Conservation (phyloP, 2,888 invertebrate genomes). For the Autographa pulchrina region DNA sequence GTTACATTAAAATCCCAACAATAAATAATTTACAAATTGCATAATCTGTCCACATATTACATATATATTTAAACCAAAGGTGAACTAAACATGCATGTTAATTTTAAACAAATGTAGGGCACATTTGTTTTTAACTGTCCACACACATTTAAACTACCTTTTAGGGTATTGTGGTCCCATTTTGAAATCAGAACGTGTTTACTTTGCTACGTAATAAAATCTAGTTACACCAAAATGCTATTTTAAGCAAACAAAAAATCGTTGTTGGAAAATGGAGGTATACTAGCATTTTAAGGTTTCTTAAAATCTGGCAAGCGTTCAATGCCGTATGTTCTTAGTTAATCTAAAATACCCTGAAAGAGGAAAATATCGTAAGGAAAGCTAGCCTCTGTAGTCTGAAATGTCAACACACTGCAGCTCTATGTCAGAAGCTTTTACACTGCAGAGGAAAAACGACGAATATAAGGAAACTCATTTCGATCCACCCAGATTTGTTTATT, state of each 20-base stretch:
- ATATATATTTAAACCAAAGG: not conserved
- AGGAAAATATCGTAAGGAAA: not conserved
- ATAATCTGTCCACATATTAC: not conserved
- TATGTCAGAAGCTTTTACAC: not conserved
- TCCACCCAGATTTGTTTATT: too few relatives aligned
- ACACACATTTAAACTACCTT: not conserved
- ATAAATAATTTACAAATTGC: not conserved
- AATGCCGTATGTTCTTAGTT: constrained; percentile 1
- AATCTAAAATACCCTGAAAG: not conserved
- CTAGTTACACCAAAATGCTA: not conserved
- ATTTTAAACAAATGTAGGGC: constrained; percentile 4
- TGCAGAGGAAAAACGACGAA: not conserved
- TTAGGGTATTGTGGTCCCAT: not conserved
- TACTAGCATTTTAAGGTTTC: not conserved
- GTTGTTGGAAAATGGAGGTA: not conserved
- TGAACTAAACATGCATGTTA: not conserved
- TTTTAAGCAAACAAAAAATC: not conserved
- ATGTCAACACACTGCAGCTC: not conserved
- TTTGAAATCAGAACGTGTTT: not conserved
- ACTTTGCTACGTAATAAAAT: not conserved
- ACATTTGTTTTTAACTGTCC: constrained; percentile 2
- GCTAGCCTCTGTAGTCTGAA: not conserved
- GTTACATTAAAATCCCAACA: not conserved
- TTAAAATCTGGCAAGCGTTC: not conserved
- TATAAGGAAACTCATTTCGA: too few relatives aligned